Evolutionary conservation across 64 coral and sea anemone genomes (phyloP).

Genomic region (Actinia equina): DNA sequence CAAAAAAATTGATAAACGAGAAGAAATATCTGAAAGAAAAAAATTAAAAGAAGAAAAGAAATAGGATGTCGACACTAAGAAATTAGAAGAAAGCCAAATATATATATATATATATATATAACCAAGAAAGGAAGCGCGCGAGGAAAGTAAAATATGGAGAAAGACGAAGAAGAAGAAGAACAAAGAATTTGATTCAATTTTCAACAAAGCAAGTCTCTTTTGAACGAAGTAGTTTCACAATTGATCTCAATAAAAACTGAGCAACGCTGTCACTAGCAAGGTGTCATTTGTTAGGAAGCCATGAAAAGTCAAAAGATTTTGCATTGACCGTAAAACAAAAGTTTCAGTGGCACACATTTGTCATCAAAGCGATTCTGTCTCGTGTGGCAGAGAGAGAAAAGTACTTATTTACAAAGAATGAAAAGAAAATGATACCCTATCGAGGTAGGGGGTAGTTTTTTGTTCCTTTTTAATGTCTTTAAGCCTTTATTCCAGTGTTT

Average conservation of each 20-base stretch:
- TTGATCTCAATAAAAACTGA: neutral
- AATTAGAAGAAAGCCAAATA: too few species aligned
- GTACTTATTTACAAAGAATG: neutral
- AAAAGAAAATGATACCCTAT: slow-evolving; percentile 12
- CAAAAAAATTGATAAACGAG: neutral
- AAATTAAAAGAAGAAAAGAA: neutral
- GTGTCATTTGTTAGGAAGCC: neutral
- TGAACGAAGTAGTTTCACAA: too few species aligned
- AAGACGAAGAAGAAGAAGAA: neutral
- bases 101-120: too few species aligned
- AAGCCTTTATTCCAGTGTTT: neutral
- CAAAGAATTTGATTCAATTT: too few species aligned
- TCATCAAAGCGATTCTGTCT: neutral
- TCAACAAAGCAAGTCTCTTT: too few species aligned
- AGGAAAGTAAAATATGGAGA: neutral
- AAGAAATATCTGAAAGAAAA: neutral
- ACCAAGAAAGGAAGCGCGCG: too few species aligned
- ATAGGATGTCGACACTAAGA: too few species aligned
- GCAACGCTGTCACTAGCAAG: neutral
- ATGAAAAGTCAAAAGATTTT: neutral
- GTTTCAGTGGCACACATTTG: neutral
- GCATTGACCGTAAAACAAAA: neutral
- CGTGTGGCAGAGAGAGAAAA: neutral
- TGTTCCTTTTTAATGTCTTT: slow-evolving; percentile 15
- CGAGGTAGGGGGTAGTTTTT: slow-evolving; percentile 12